phyloP scores from a whole-genome alignment of 2,888 invertebrate genomes.

The Microplitis manilae region DNA sequence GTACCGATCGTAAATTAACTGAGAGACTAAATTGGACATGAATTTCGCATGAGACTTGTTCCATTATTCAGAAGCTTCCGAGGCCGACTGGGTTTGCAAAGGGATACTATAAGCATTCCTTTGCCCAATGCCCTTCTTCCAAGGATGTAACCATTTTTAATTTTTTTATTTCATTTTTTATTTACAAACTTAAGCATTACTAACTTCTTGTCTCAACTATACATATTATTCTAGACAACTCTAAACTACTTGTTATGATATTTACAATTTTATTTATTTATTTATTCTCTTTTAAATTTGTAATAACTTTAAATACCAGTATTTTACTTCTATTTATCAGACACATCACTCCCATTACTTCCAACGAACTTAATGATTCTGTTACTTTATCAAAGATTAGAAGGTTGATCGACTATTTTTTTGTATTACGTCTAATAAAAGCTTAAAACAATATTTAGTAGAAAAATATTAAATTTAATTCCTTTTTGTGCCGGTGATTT shows the following conservation, averaged over 20 bases:
- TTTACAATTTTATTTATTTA: constrained; percentile 29
- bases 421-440: not conserved
- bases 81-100: constrained; percentile 28
- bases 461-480: not conserved
- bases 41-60: constrained; percentile 60
- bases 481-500: too few species aligned
- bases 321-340: not conserved
- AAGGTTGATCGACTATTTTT: not conserved
- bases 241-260: not conserved
- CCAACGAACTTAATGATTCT: not conserved
- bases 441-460: not conserved
- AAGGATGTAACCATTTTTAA: constrained; percentile 17
- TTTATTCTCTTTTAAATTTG: constrained; percentile 10
- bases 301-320: not conserved
- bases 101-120: constrained; percentile 23
- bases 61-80: constrained; percentile 55
- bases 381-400: not conserved
- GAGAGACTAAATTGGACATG: constrained; percentile 60
- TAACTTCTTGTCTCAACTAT: constrained; percentile 5
- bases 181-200: constrained; percentile 6
- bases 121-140: constrained; percentile 14
- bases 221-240: constrained; percentile 16
- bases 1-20: constrained; percentile 59
- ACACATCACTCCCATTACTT: not conserved
- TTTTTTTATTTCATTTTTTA: constrained; percentile 7